A percentile compares a stretch with the other conserved stretches of the same genome.
phyloP scores from a whole-genome alignment of 2,888 invertebrate genomes.

The Syrista parreyssii region DNA sequence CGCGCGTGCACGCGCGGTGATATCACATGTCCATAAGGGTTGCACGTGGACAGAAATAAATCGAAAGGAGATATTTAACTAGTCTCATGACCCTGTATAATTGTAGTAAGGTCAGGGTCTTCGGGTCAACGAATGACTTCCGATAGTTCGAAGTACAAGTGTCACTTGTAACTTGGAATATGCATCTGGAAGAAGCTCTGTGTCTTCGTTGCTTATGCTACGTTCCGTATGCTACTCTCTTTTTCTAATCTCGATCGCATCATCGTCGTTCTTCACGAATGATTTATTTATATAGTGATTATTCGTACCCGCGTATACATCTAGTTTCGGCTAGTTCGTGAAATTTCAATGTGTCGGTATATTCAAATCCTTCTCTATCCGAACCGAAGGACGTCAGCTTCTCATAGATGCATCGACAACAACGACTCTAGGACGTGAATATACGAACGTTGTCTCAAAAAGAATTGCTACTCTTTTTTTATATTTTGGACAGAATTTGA shows the following conservation, averaged over 20 bases:
- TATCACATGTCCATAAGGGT: background rate
- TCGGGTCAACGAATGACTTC: background rate
- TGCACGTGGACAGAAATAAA: conserved; percentile 5
- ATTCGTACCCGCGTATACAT: background rate
- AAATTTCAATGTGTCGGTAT: background rate
- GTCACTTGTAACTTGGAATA: background rate
- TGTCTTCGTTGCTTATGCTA: background rate
- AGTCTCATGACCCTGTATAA: background rate
- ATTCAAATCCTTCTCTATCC: background rate
- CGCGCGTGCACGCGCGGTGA: background rate
- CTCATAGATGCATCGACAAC: background rate
- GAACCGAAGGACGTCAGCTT: background rate
- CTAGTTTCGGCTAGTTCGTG: background rate
- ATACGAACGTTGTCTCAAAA: background rate
- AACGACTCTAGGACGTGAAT: background rate
- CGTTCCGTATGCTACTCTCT: background rate
- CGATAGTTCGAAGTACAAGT: background rate
- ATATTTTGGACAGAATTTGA: background rate
- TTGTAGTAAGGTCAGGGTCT: conserved; percentile 11
- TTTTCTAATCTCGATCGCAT: background rate
- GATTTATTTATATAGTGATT: background rate
- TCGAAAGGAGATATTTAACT: conserved; percentile 2
- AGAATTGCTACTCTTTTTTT: background rate
- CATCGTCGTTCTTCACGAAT: background rate
- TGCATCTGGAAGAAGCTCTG: background rate